Conservation (phyloP, 2,888 invertebrate species). For the Ctena decussata region DNA sequence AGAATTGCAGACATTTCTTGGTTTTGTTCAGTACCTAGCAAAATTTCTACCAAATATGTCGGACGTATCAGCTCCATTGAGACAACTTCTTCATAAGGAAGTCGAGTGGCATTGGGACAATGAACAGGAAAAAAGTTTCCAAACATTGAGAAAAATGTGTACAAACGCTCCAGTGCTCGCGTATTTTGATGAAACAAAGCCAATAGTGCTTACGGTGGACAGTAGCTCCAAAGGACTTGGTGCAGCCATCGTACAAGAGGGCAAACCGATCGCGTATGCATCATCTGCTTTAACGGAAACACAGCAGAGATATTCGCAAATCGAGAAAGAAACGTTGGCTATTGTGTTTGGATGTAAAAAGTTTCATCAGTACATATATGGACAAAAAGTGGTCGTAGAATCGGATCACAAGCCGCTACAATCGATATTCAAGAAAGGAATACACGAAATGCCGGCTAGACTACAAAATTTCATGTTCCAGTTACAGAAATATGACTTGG, state of each 20-base stretch:
- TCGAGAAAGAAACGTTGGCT: conserved; percentile 35
- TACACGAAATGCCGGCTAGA: conserved; percentile 22
- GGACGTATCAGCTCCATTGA: neutral
- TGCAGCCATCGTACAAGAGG: conserved; percentile 58
- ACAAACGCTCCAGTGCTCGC: conserved; percentile 56
- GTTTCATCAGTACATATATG: conserved; percentile 38
- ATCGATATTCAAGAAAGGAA: conserved; percentile 30
- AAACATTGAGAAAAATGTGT: conserved; percentile 45
- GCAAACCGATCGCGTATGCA: conserved; percentile 46
- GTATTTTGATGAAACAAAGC: conserved; percentile 43
- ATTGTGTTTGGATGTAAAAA: conserved; percentile 27
- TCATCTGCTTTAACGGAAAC: conserved; percentile 25
- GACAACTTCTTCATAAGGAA: conserved; percentile 17
- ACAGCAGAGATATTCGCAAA: conserved; percentile 29
- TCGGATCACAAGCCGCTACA: conserved; percentile 37
- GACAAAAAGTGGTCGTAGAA: conserved; percentile 22
- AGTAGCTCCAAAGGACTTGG: conserved; percentile 68
- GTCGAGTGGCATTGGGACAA: conserved; percentile 42
- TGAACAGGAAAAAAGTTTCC: conserved; percentile 64
- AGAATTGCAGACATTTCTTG: too few relatives aligned
- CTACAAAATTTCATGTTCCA: neutral
- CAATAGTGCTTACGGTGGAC: conserved; percentile 55
- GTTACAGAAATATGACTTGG: conserved; percentile 43
- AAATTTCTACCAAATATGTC: conserved; percentile 36
- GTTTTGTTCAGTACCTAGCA: conserved; percentile 30